Evolutionary conservation across 2,797 vertebrate species (phyloP).

Genomic region (Enteromius unitaeniatus): DNA sequence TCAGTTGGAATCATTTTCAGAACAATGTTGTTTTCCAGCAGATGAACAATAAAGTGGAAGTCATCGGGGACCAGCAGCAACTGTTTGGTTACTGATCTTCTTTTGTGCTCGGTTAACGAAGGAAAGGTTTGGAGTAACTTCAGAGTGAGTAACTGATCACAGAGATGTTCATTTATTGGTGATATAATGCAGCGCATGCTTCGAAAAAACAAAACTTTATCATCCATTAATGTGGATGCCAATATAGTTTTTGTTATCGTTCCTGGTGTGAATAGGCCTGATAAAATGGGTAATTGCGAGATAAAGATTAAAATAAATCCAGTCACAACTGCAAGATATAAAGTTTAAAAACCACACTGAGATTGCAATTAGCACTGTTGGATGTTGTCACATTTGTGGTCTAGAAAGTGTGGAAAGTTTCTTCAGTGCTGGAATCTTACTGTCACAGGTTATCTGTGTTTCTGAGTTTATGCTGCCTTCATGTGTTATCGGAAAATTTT

Average conservation of each 20-base stretch:
- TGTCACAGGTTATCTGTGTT: neutral
- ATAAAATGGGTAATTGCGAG: neutral
- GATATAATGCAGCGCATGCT: neutral
- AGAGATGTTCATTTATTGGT: neutral
- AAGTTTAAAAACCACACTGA: neutral
- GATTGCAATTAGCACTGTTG: neutral
- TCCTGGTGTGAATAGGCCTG: neutral
- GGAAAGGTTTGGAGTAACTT: neutral
- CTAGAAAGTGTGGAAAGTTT: neutral
- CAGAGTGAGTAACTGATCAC: no score
- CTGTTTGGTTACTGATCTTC: neutral
- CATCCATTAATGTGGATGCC: neutral
- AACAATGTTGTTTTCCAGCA: neutral
- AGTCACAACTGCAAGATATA: neutral
- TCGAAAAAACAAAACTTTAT: neutral
- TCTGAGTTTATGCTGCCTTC: neutral
- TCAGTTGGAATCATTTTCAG: neutral
- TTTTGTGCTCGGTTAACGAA: neutral
- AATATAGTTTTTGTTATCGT: neutral
- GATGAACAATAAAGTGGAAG: neutral
- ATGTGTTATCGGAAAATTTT: neutral
- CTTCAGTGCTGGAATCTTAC: neutral
- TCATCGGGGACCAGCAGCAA: neutral
- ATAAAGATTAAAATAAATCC: neutral
- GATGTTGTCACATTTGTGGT: neutral